Evolutionary conservation across 37 sponge, comb jelly and placozoan species (phyloP), one percentile per base, ranked within the genome.

Genomic region (Ephydatia muelleri): DNA sequence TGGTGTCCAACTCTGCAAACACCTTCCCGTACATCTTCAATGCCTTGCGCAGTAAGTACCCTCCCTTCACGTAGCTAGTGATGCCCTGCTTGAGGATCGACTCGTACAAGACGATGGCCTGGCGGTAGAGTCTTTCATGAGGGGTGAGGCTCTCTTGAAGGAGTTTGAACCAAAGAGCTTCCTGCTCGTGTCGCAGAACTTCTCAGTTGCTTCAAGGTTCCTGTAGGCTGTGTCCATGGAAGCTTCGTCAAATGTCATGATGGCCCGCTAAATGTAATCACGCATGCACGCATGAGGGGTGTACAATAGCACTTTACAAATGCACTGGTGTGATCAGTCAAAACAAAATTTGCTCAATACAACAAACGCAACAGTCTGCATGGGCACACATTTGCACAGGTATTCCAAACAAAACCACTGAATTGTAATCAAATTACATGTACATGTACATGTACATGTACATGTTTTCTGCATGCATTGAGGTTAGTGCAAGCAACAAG

Each of bases 1-100:
- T 48, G 82, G 82, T 67, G 73, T 97, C 97, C 65, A 77, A 65
- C 47, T 91, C 91, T n/a, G 73, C 76, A 70, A 76, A 84, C 11
- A 90, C 67, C 49, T 91, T 89, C 65, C 87, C 89, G 82, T 97
- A 97, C 78, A 83, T 78, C 77, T 97, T 97, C 88, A 90, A 95
- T 3, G 94, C 96, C 82, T 92, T 94, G 5, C 97, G 90, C 19
- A 97, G 47, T 65, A 91, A 80, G 75, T 92, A 89, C 48, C 97
- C 97, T 2, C 96, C 97, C 78, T 97, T 97, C 33, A 97, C 81
- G 71, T 97, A 97, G 82, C 97, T 90, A 23, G 95, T 84, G 13
- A 97, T 31, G 2, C 88, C 86, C 82, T 94, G 92, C 75, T 84
- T 83, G 2, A 92, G 67, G 29, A 97, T 65, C 2, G 95, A 91